Evolutionary conservation across 2,113 vertebrate species (phyloP).

Genomic region (Sakesphorus luctuosus): DNA sequence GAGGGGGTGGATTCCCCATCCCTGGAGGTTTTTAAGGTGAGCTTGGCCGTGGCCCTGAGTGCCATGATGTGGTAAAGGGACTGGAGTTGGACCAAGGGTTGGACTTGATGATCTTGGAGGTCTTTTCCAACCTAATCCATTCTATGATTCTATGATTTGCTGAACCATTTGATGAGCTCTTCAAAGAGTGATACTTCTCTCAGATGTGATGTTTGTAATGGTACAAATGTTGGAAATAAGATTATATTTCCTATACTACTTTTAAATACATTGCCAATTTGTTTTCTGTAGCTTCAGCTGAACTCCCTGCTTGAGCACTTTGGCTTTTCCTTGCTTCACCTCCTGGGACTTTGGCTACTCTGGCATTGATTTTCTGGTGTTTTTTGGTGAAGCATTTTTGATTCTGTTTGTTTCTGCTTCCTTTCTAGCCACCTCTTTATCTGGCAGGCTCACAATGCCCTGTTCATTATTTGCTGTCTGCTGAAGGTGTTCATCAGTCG

Average conservation of each 20-base stretch:
- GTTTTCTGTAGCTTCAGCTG: background rate
- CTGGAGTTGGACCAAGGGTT: too few species aligned
- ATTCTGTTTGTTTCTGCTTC: constrained; percentile 41
- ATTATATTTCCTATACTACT: background rate
- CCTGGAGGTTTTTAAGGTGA: too few species aligned
- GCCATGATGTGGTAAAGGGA: too few species aligned
- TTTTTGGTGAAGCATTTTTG: background rate
- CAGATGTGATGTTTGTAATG: background rate
- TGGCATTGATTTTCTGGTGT: background rate
- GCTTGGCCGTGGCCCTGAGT: too few species aligned
- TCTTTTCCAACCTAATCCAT: too few species aligned
- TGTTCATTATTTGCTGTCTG: constrained; percentile 95
- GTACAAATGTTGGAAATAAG: background rate
- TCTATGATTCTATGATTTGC: background rate
- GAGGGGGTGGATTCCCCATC: too few species aligned
- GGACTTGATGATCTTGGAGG: too few species aligned
- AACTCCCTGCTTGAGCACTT: background rate
- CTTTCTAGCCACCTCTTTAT: constrained; percentile 92
- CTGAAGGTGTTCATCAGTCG: constrained; percentile 94
- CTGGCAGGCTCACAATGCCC: constrained; percentile 97
- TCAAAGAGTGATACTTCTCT: background rate
- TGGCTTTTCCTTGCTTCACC: background rate
- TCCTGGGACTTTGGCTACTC: background rate
- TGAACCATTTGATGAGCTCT: background rate
- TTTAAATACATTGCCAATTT: background rate